Conservation (phyloP, 1,140 invertebrate genomes). For the Sarcophaga peregrina region DNA sequence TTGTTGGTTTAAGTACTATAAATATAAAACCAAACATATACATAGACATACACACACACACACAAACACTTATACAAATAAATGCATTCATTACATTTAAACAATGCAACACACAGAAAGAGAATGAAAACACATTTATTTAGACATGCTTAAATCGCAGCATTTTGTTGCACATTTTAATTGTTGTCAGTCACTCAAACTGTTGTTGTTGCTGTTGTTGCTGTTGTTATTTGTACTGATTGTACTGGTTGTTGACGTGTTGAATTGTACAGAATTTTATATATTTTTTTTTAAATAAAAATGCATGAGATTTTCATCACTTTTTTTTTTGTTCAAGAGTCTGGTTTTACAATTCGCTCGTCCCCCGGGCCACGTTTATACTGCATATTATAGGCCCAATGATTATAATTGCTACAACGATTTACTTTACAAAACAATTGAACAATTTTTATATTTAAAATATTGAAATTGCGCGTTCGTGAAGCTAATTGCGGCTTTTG, state of each 20-base stretch:
- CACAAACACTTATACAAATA: neutral
- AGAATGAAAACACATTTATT: neutral
- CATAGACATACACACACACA: neutral
- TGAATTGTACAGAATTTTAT: slow-evolving; percentile 43
- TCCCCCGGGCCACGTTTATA: too few relatives aligned
- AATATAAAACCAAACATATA: neutral
- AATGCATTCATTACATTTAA: neutral
- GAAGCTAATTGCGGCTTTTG: too few relatives aligned
- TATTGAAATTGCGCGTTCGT: too few relatives aligned
- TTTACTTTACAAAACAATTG: slow-evolving; percentile 16
- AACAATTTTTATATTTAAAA: neutral
- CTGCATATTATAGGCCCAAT: too few relatives aligned
- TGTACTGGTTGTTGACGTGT: slow-evolving; percentile 36
- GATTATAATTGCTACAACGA: neutral
- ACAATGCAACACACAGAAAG: neutral
- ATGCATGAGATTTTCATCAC: neutral
- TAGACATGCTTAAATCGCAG: slow-evolving; percentile 18
- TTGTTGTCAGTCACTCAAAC: slow-evolving; percentile 20
- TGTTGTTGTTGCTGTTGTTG: slow-evolving; percentile 30
- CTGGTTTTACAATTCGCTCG: too few relatives aligned
- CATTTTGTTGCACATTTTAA: slow-evolving; percentile 19
- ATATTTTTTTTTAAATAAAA: slow-evolving; percentile 32
- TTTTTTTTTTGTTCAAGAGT: too few relatives aligned
- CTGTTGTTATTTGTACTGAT: slow-evolving; percentile 35
- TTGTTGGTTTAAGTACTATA: slow-evolving; percentile 40